A percentile compares a stretch with the other conserved stretches of the same genome.
Evolutionary conservation across 1,140 invertebrate species (phyloP).

Genomic region (Drosophila jambulina): DNA sequence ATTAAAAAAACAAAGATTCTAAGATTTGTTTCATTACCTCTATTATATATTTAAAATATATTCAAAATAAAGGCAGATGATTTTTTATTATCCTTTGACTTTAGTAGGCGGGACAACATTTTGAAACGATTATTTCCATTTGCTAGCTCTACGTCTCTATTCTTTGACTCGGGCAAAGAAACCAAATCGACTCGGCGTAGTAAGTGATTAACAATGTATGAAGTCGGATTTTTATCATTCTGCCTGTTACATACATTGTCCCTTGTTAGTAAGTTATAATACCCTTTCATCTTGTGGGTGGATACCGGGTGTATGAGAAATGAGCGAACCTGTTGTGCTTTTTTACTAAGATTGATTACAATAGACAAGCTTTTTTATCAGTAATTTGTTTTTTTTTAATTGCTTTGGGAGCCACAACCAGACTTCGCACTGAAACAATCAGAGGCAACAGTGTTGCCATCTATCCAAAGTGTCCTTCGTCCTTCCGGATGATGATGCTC

Average conservation of each 20-base stretch:
- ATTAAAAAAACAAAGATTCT: not conserved
- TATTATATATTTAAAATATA: not conserved
- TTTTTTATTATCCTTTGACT: too few relatives aligned
- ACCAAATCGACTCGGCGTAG: too few relatives aligned
- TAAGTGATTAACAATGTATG: too few relatives aligned
- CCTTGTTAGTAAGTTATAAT: not conserved
- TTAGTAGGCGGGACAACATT: too few relatives aligned
- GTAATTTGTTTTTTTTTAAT: conserved; percentile 11
- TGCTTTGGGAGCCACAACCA: not conserved
- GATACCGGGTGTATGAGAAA: not conserved
- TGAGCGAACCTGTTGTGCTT: not conserved
- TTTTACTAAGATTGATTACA: conserved; percentile 13
- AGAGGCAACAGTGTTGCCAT: conserved; percentile 27
- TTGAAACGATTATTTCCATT: too few relatives aligned
- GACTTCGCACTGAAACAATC: not conserved
- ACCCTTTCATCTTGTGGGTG: not conserved
- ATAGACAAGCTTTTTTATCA: not conserved
- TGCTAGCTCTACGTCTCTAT: too few relatives aligned
- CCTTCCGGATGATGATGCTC: conserved; percentile 7
- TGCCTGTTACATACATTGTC: not conserved
- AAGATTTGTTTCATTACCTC: too few relatives aligned
- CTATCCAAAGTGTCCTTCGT: conserved; percentile 8
- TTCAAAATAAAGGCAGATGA: too few relatives aligned
- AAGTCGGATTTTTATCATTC: not conserved
- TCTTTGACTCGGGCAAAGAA: too few relatives aligned